Evolutionary conservation across 2,113 vertebrate species (phyloP).

Genomic region (Xiphias gladius): DNA sequence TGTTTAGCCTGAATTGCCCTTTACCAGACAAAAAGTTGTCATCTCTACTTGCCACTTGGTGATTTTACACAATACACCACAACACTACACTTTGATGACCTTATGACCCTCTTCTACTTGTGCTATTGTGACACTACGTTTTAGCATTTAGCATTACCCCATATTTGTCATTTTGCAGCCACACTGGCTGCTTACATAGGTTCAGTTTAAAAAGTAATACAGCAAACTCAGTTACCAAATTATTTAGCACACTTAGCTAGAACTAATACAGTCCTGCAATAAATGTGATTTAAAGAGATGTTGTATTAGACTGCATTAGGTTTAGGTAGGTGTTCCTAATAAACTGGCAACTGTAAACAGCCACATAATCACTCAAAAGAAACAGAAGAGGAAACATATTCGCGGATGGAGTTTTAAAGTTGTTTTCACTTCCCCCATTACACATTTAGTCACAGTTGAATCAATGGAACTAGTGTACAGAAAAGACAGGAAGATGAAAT

Average conservation of each 20-base stretch:
- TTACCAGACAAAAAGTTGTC: background rate
- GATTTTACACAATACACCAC: background rate
- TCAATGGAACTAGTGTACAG: background rate
- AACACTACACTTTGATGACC: background rate
- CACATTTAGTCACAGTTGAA: background rate
- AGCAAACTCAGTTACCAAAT: background rate
- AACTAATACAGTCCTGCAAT: background rate
- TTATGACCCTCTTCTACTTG: background rate
- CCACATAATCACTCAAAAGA: background rate
- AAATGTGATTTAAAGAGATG: background rate
- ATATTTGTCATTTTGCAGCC: background rate
- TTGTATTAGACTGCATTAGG: background rate
- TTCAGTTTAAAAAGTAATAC: background rate
- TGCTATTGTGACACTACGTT: background rate
- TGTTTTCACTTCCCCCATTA: background rate
- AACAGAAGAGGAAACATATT: background rate
- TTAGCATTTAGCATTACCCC: background rate
- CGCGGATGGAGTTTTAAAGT: background rate
- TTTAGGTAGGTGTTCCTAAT: background rate
- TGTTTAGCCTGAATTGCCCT: slow-evolving; percentile 24
- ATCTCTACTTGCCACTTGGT: background rate
- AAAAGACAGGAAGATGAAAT: background rate
- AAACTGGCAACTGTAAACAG: background rate
- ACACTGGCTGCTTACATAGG: background rate
- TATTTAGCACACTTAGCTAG: background rate